These are phyloP conservation scores for Melolontha melolontha DNA, from an alignment of 2,888 invertebrate genomes.

Conservation along the genomic window DNA sequence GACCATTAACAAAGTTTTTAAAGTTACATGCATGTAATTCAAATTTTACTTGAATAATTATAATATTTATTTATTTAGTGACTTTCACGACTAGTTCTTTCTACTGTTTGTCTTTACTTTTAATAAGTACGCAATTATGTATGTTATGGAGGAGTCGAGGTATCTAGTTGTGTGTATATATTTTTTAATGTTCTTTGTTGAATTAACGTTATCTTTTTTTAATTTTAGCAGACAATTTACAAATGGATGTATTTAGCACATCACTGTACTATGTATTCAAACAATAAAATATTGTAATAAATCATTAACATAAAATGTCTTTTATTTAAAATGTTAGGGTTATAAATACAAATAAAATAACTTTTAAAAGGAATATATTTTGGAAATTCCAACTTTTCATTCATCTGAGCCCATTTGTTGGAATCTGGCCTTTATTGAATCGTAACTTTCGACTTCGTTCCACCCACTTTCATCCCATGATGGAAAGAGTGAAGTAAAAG, in stretches of 20 bases:
- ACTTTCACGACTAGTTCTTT: too few species aligned
- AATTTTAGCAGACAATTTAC: background rate
- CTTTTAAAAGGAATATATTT: conserved; percentile 4
- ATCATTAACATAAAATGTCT: conserved; percentile 15
- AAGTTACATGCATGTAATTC: too few species aligned
- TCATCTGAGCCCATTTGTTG: conserved; percentile 30
- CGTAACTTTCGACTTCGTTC: conserved; percentile 38
- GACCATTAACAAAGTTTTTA: too few species aligned
- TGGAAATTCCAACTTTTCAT: background rate
- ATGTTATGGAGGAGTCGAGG: too few species aligned
- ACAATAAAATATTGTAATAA: conserved; percentile 35
- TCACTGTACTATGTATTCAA: conserved; percentile 29
- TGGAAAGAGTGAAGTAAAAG: conserved; percentile 82
- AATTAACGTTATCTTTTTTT: background rate
- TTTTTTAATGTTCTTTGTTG: conserved; percentile 1
- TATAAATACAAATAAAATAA: too few species aligned
- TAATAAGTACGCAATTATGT: too few species aligned
- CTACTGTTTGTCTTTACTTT: too few species aligned
- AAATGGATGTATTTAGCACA: conserved; percentile 20
- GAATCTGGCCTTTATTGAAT: conserved; percentile 35
- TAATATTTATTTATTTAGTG: too few species aligned
- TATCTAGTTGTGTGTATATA: too few species aligned
- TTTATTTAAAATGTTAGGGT: background rate
- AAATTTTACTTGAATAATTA: too few species aligned
- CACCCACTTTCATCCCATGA: conserved; percentile 73